Percentiles rank a stretch among this genome's conserved stretches.
Conservation (phyloP, 2,888 invertebrate species). For the Gnatocerus cornutus region DNA sequence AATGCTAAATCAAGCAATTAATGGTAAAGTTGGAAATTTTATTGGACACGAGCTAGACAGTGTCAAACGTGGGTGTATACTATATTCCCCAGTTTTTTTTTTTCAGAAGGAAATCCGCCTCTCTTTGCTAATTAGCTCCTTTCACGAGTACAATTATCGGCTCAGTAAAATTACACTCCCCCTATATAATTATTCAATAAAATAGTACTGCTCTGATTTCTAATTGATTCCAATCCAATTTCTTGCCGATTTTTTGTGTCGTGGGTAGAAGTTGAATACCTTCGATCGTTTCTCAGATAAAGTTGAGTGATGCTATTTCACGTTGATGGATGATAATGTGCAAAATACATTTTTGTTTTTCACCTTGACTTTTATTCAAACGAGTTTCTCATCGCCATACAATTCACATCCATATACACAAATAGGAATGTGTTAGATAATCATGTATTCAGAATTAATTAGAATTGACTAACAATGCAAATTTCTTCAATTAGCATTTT, state of each 20-base stretch:
- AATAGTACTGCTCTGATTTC: conserved; percentile 14
- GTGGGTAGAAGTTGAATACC: not conserved
- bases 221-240: conserved; percentile 19
- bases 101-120: too few relatives aligned
- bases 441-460: conserved; percentile 45
- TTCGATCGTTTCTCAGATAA: conserved; percentile 4
- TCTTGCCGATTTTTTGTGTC: not conserved
- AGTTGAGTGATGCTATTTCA: conserved; percentile 12
- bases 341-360: conserved; percentile 24
- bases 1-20: too few relatives aligned
- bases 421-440: conserved; percentile 43
- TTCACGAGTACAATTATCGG: too few relatives aligned
- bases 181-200: not conserved
- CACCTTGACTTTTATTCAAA: conserved; percentile 46
- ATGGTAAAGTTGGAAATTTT: too few relatives aligned
- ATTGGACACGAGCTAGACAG: too few relatives aligned
- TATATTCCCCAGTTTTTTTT: too few relatives aligned
- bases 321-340: conserved; percentile 28
- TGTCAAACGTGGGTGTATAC: too few relatives aligned
- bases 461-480: conserved; percentile 46
- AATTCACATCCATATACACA: conserved; percentile 35
- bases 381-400: conserved; percentile 39
- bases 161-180: too few relatives aligned
- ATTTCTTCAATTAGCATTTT: conserved; percentile 59
- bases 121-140: too few relatives aligned